Base-by-base conservation (phyloP, 2,113 vertebrate species). In the Atlantisia rogersi region DNA sequence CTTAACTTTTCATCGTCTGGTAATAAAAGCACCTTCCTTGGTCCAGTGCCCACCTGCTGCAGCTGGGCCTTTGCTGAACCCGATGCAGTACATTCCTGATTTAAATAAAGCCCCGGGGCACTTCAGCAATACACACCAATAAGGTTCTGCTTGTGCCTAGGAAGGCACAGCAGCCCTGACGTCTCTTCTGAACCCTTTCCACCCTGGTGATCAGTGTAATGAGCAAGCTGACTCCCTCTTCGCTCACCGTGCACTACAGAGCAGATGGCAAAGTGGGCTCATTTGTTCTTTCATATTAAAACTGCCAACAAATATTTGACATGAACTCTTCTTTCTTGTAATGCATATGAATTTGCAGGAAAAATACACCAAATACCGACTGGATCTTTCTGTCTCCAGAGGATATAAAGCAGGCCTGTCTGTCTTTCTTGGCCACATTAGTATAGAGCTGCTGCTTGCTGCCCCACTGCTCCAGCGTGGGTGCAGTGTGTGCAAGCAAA, bases 231-330 rank as follows among this genome's bases (percentile, higher is more conserved):
- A 59, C 17, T 26, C 26, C 12, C 31, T 65, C 39, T 28, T 63
- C 55, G 19, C 58, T 78, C 0, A 0, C 53, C 29, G 28, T 0
- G 0, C 5, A 0, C 55, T 52, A 9, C 28, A 52, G 62, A 87
- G 50, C n/a, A 52, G 87, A 80, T 73, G 75, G 80, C 50, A 70
- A 84, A 85, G 48, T 65, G 37, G 18, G 55, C 35, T 94, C 53
- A 71, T 91, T 82, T 86, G 53, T 68, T 84, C 48, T 87, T 94
- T 69, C 53, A 44, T 39, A 76, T 58, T 79, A 87, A 82, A 95
- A 94, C 64, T 15, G 31, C 16, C 65, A 76, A 22, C 28, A 69
- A 91, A 69, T 92, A 85, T 60, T 87, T 89, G 52, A 78, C 16
- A 31, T 26, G 58, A 76, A 32, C 44, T n/a, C 35, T 94, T 26